Conservation (phyloP, 1,140 invertebrate species). For the Holotrichia oblita region DNA sequence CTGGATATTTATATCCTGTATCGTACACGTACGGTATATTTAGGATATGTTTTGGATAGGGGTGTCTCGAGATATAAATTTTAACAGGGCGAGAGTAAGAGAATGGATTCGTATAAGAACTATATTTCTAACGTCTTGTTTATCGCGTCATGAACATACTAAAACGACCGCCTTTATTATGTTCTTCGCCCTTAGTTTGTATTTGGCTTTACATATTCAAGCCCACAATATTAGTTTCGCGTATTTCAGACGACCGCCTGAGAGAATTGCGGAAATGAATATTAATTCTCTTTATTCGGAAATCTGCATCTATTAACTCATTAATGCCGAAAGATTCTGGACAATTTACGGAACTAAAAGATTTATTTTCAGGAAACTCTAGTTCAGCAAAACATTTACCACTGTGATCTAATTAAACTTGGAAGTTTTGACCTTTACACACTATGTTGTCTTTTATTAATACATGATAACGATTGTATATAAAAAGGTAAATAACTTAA, state of each 20-base stretch:
- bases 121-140: conserved; percentile 41
- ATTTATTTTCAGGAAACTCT: too few relatives aligned
- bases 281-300: neutral
- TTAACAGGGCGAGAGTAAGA: neutral
- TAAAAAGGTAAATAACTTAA: too few relatives aligned
- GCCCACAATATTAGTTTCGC: neutral
- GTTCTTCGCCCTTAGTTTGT: conserved; percentile 3
- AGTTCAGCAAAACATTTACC: too few relatives aligned
- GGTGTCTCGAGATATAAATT: conserved; percentile 24
- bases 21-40: neutral
- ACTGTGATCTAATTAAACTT: too few relatives aligned
- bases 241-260: neutral
- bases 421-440: too few relatives aligned
- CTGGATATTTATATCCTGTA: neutral
- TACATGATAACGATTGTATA: too few relatives aligned
- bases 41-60: neutral
- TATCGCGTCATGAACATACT: conserved; percentile 39
- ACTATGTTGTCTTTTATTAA: too few relatives aligned
- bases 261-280: neutral
- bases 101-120: conserved; percentile 17
- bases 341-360: too few relatives aligned
- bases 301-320: too few relatives aligned
- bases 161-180: conserved; percentile 29
- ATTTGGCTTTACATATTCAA: neutral
- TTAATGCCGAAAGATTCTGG: too few relatives aligned